These are phyloP conservation scores for Etheostoma nigrum DNA, from an alignment of 2,797 vertebrate species.

Conservation along the genomic window DNA sequence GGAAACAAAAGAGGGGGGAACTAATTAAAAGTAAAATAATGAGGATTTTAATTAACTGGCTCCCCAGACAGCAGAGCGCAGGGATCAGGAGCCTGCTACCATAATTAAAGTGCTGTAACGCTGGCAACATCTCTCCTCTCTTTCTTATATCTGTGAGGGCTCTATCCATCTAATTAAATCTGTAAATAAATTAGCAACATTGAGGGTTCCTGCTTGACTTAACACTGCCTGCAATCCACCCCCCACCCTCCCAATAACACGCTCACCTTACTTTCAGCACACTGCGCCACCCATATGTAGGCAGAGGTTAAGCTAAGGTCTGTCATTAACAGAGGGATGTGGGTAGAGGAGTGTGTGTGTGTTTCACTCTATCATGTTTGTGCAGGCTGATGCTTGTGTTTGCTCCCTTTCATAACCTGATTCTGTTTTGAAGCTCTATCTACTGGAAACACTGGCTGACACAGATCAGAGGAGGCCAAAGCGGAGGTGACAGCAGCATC, in stretches of 20 bases:
- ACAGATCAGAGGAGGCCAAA: constrained; percentile 43
- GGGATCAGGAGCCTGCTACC: constrained; percentile 87
- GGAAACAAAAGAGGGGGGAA: constrained; percentile 92
- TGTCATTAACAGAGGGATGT: constrained; percentile 65
- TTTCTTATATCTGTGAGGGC: constrained; percentile 87
- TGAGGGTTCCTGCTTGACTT: constrained; percentile 87
- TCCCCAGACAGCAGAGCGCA: constrained; percentile 89
- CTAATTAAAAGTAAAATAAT: constrained; percentile 95
- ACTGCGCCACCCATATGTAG: constrained; percentile 62
- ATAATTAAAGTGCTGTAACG: constrained; percentile 91
- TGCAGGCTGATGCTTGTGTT: constrained; percentile 56
- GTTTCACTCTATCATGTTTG: constrained; percentile 51
- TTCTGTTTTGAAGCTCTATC: constrained; percentile 44
- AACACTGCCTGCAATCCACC: constrained; percentile 80
- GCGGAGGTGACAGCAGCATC: constrained; percentile 26
- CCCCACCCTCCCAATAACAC: constrained; percentile 77
- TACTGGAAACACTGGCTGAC: constrained; percentile 31
- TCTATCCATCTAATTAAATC: constrained; percentile 91
- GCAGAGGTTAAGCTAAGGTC: constrained; percentile 70
- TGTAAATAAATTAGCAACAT: constrained; percentile 92
- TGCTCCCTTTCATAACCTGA: constrained; percentile 37
- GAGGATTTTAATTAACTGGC: constrained; percentile 92
- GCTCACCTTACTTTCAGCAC: constrained; percentile 75
- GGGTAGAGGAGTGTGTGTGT: constrained; percentile 30
- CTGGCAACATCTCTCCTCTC: constrained; percentile 88